Percentiles rank a stretch among this genome's conserved stretches.
Conservation (phyloP, 2,113 vertebrate genomes). For the Arvicanthis niloticus region DNA sequence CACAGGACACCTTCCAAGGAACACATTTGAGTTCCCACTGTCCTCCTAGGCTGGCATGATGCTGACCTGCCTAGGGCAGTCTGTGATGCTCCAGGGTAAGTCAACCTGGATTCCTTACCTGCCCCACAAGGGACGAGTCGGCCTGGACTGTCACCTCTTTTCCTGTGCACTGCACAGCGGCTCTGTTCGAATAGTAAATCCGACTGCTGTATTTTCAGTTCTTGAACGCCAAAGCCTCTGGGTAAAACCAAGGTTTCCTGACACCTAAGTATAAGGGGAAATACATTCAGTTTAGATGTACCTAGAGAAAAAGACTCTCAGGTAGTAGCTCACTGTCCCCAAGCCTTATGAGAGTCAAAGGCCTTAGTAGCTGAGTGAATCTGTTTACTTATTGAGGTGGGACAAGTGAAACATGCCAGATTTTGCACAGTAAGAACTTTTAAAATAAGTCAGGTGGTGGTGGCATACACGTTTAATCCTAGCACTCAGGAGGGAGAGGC, state of each 20-base stretch:
- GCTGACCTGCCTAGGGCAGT: background rate
- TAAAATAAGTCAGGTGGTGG: background rate
- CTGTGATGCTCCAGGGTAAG: background rate
- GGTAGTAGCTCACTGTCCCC: background rate
- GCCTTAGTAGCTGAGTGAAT: background rate
- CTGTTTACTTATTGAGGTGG: background rate
- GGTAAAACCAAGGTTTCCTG: conserved; percentile 87
- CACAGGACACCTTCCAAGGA: background rate
- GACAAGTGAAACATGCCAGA: background rate
- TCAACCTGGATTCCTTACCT: conserved; percentile 86
- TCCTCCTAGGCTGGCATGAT: background rate
- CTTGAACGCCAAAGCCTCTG: conserved; percentile 87
- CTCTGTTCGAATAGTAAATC: conserved; percentile 91
- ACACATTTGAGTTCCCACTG: background rate
- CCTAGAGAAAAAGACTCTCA: background rate
- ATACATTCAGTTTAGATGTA: background rate
- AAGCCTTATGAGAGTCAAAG: background rate
- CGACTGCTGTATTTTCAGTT: conserved; percentile 90
- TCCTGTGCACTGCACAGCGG: conserved; percentile 85
- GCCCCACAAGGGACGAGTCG: conserved; percentile 93
- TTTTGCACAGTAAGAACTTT: background rate
- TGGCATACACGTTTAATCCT: background rate
- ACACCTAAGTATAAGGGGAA: conserved; percentile 87
- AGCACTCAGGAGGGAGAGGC: background rate
- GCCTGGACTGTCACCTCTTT: conserved; percentile 77